A percentile compares a stretch with the other conserved stretches of the same genome.
Evolutionary conservation across 1,140 invertebrate species (phyloP).

Genomic region (Proctacanthus coquilletti): DNA sequence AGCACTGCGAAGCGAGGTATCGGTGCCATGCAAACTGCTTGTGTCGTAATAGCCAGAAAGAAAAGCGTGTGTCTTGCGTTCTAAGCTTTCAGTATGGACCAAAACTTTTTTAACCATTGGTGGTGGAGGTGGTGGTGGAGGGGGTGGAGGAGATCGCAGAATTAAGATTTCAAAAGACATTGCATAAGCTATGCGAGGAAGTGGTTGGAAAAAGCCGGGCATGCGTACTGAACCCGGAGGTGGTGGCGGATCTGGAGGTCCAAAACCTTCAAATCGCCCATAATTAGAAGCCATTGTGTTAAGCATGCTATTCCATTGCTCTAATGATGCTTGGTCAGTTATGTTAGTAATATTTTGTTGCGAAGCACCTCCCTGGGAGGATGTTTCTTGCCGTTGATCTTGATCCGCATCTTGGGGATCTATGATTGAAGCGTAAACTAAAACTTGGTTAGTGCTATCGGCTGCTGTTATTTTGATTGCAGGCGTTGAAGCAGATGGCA

Average conservation of each 20-base stretch:
- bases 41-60: constrained; percentile 25
- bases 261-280: constrained; percentile 2
- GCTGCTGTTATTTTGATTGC: too few relatives aligned
- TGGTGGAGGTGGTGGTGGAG: constrained; percentile 22
- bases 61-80: constrained; percentile 27
- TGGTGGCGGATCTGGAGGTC: constrained; percentile 20
- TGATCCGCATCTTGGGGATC: too few relatives aligned
- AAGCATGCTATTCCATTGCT: constrained; percentile 22
- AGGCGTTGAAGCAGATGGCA: too few relatives aligned
- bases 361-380: neutral
- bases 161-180: constrained; percentile 27
- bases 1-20: constrained; percentile 25
- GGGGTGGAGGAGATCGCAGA: constrained; percentile 18
- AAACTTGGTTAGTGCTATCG: too few relatives aligned
- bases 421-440: too few relatives aligned
- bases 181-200: constrained; percentile 27
- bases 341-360: constrained; percentile 18
- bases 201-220: constrained; percentile 29
- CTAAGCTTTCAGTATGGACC: constrained; percentile 25
- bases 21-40: constrained; percentile 14
- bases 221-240: constrained; percentile 22
- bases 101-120: constrained; percentile 23
- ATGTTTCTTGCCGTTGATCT: neutral
- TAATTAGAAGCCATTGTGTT: neutral
- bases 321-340: constrained; percentile 21